These are phyloP conservation scores for Heliothis subflexa DNA, from an alignment of 1,140 invertebrate genomes.

Conservation along the genomic window DNA sequence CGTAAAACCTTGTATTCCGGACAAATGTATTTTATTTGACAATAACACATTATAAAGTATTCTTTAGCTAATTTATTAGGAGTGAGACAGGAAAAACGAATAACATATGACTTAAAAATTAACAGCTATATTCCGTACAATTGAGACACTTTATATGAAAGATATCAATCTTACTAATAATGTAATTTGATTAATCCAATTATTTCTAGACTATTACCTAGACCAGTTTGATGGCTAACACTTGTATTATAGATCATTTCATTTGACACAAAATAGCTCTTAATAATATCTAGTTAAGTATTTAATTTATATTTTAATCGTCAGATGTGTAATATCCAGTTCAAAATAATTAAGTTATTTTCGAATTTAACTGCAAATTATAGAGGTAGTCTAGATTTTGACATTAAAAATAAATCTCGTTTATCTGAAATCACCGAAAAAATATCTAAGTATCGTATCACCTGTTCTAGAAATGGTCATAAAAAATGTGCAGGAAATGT, in stretches of 20 bases:
- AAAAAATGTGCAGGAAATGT: no score
- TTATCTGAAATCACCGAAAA: no score
- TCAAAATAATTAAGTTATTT: background rate
- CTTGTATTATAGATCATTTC: background rate
- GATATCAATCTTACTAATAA: background rate
- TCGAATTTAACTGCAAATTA: background rate
- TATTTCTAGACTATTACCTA: background rate
- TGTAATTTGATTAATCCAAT: conserved; percentile 5
- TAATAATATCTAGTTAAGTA: background rate
- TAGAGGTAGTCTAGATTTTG: no score
- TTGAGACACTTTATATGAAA: background rate
- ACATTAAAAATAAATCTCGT: no score
- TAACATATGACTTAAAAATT: background rate
- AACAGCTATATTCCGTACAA: background rate
- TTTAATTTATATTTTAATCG: no score
- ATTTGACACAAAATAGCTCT: background rate
- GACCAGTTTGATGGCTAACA: background rate
- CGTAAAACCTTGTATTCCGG: conserved; percentile 42
- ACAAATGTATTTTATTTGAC: conserved; percentile 29
- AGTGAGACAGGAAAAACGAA: background rate
- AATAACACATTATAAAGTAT: background rate
- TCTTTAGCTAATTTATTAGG: conserved; percentile 15
- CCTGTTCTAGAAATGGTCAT: no score
- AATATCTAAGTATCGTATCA: no score
- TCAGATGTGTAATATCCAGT: no score